Conservation (phyloP, 2,888 invertebrate species). For the Seladonia tumulorum region DNA sequence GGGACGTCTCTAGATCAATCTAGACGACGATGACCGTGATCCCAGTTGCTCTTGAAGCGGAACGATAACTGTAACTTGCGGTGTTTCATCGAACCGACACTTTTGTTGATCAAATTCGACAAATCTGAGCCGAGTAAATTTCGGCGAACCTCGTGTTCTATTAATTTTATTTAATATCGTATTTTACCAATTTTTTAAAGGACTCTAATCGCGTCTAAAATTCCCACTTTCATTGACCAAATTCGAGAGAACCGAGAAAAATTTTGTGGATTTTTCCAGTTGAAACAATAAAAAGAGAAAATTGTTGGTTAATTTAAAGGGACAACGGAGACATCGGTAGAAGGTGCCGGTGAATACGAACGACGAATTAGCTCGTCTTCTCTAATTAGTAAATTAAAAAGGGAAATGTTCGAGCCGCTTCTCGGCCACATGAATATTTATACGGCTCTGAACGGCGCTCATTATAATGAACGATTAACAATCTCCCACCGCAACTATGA, state of each 20-base stretch:
- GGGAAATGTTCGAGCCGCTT: not conserved
- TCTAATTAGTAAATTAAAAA: not conserved
- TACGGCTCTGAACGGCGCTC: not conserved
- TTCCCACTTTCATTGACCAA: no score
- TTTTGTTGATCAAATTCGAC: not conserved
- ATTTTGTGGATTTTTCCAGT: not conserved
- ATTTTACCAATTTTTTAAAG: not conserved
- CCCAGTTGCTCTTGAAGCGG: not conserved
- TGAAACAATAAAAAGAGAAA: not conserved
- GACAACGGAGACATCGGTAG: not conserved
- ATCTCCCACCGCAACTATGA: not conserved
- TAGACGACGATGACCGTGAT: not conserved
- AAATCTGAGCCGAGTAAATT: not conserved
- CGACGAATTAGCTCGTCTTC: not conserved
- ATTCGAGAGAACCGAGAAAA: no score
- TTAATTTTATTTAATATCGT: not conserved
- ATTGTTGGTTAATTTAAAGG: not conserved
- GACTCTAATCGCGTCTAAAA: not conserved
- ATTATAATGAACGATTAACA: conserved; percentile 1
- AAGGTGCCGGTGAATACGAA: not conserved
- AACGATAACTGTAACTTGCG: not conserved
- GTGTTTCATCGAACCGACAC: not conserved
- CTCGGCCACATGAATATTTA: conserved; percentile 4
- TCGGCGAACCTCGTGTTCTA: no score
- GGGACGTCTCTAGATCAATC: not conserved